Percentiles rank a stretch among this genome's conserved stretches.
These are phyloP conservation scores for Ips typographus DNA, from an alignment of 1,140 invertebrate species.

Conservation along the genomic window DNA sequence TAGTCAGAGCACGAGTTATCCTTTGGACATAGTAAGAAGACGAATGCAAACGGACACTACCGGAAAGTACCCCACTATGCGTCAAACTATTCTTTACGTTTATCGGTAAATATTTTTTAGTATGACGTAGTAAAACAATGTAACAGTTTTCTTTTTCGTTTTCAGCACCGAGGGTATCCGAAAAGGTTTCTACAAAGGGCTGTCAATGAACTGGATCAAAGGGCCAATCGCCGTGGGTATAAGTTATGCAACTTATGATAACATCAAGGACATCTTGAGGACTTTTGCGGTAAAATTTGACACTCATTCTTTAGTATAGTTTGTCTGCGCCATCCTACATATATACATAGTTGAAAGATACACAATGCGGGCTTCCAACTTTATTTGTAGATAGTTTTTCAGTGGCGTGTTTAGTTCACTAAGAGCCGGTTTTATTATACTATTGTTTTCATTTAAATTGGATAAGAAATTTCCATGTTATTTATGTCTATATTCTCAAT, in stretches of 20 bases:
- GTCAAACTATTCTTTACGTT: conserved; percentile 63
- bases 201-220: conserved; percentile 99
- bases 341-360: too few relatives aligned
- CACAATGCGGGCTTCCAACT: too few relatives aligned
- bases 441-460: not conserved
- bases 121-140: not conserved
- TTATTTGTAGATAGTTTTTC: too few relatives aligned
- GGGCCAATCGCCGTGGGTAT: conserved; percentile 98
- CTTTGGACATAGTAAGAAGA: conserved; percentile 87
- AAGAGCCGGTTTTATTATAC: not conserved
- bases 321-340: too few relatives aligned
- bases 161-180: conserved; percentile 82
- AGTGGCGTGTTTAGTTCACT: too few relatives aligned
- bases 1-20: conserved; percentile 95
- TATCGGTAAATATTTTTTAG: conserved; percentile 56
- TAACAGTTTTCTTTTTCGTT: not conserved
- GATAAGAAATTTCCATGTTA: too few relatives aligned
- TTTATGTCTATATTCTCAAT: too few relatives aligned
- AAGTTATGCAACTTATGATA: conserved; percentile 95
- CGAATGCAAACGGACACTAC: conserved; percentile 78
- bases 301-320: conserved; percentile 22
- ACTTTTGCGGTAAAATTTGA: conserved; percentile 35
- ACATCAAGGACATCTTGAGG: conserved; percentile 65
- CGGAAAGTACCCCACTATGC: conserved; percentile 62
- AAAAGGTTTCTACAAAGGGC: conserved; percentile 93